Conservation (phyloP, 2,888 invertebrate species). For the Rhyacophila evoluta region DNA sequence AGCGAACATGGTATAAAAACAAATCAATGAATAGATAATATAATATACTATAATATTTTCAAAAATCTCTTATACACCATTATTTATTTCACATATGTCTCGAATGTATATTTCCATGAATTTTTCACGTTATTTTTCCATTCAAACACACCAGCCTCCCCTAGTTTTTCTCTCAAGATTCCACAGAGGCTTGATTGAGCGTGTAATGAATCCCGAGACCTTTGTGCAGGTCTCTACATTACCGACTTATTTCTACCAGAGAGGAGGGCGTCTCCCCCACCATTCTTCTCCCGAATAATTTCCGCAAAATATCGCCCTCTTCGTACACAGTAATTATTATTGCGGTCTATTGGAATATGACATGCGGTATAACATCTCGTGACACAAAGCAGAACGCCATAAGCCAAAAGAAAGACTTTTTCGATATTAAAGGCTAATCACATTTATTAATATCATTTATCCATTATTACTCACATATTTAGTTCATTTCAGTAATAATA, state of each 20-base stretch:
- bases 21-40: no score
- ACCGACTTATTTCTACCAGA: conserved; percentile 29
- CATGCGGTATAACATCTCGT: neutral
- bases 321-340: conserved; percentile 38
- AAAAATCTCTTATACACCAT: no score
- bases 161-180: neutral
- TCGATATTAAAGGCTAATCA: no score
- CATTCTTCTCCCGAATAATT: conserved; percentile 19
- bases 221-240: conserved; percentile 47
- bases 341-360: conserved; percentile 41
- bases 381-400: neutral
- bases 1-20: no score
- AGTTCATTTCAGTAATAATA: no score
- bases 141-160: neutral
- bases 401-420: no score
- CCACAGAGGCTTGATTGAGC: conserved; percentile 46
- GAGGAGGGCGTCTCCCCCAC: neutral
- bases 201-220: conserved; percentile 52
- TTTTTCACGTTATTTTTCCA: neutral
- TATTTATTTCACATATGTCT: no score
- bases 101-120: no score
- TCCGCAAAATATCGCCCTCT: conserved; percentile 5
- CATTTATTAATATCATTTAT: no score
- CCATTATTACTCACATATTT: no score
- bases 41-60: no score